These are phyloP conservation scores for Vesta saturnalis DNA, from an alignment of 2,888 invertebrate genomes.

Conservation along the genomic window DNA sequence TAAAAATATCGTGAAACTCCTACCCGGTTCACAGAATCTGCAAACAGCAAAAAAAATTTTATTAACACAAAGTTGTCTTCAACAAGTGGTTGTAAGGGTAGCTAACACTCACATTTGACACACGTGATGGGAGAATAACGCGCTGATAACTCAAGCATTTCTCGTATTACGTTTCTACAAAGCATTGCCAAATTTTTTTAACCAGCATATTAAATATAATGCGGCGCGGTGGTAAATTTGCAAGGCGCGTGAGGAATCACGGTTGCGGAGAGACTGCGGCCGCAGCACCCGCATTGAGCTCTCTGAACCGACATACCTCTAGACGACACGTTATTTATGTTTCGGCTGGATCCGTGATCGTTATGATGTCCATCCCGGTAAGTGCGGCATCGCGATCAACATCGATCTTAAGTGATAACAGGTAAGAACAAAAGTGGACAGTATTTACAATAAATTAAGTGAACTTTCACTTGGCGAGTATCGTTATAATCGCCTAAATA, in stretches of 20 bases:
- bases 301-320: slow-evolving; percentile 51
- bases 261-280: slow-evolving; percentile 50
- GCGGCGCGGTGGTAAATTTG: slow-evolving; percentile 42
- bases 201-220: slow-evolving; percentile 21
- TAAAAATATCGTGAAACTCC: slow-evolving; percentile 17
- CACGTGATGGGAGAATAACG: not conserved
- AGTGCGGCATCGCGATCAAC: slow-evolving; percentile 39
- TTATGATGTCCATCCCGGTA: slow-evolving; percentile 42
- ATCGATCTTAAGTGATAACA: slow-evolving; percentile 36
- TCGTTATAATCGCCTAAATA: too few relatives aligned
- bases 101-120: slow-evolving; percentile 22
- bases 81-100: slow-evolving; percentile 31
- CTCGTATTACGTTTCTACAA: slow-evolving; percentile 14
- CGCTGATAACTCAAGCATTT: slow-evolving; percentile 19
- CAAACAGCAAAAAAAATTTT: slow-evolving; percentile 5
- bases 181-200: slow-evolving; percentile 17
- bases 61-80: slow-evolving; percentile 8
- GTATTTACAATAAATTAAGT: slow-evolving; percentile 18
- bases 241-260: slow-evolving; percentile 51
- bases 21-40: slow-evolving; percentile 26
- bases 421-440: slow-evolving; percentile 7
- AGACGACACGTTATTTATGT: slow-evolving; percentile 49
- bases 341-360: slow-evolving; percentile 47
- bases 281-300: slow-evolving; percentile 50
- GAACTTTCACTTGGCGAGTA: not conserved